These are phyloP conservation scores for Microcebus jonahi DNA, from an alignment of 2,113 vertebrate genomes.

Conservation along the genomic window DNA sequence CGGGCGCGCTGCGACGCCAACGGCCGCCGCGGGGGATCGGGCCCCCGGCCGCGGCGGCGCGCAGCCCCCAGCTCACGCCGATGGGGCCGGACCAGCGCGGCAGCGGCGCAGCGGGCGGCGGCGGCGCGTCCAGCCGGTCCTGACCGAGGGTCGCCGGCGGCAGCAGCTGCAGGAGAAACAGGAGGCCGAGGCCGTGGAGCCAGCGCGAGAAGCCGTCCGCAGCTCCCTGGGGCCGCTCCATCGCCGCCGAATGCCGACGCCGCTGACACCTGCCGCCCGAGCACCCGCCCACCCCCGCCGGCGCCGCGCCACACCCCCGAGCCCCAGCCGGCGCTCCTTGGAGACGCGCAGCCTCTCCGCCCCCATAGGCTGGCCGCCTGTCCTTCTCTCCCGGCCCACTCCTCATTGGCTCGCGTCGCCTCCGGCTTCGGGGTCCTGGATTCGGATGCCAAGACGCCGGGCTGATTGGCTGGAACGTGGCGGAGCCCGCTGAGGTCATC, in stretches of 20 bases:
- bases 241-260: conserved; percentile 72
- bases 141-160: conserved; percentile 37
- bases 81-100: conserved; percentile 64
- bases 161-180: conserved; percentile 49
- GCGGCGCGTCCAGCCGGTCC: conserved; percentile 77
- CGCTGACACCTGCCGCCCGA: conserved; percentile 73
- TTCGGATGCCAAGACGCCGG: conserved; percentile 70
- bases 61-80: conserved; percentile 68
- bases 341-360: conserved; percentile 57
- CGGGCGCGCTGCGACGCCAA: conserved; percentile 58
- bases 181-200: conserved; percentile 60
- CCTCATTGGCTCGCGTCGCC: conserved; percentile 66
- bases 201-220: conserved; percentile 38
- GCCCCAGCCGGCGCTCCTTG: conserved; percentile 42
- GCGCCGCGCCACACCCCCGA: conserved; percentile 75
- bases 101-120: conserved; percentile 59
- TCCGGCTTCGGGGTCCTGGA: conserved; percentile 71
- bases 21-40: conserved; percentile 74
- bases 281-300: conserved; percentile 72
- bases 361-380: conserved; percentile 66
- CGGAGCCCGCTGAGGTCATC: conserved; percentile 69
- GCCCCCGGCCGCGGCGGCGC: conserved; percentile 65
- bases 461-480: conserved; percentile 60
- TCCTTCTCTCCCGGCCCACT: conserved; percentile 60
- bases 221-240: conserved; percentile 71